These are phyloP conservation scores for Epizoanthus illoricatus DNA, from an alignment of 92 coral and sea anemone genomes.

Conservation along the genomic window DNA sequence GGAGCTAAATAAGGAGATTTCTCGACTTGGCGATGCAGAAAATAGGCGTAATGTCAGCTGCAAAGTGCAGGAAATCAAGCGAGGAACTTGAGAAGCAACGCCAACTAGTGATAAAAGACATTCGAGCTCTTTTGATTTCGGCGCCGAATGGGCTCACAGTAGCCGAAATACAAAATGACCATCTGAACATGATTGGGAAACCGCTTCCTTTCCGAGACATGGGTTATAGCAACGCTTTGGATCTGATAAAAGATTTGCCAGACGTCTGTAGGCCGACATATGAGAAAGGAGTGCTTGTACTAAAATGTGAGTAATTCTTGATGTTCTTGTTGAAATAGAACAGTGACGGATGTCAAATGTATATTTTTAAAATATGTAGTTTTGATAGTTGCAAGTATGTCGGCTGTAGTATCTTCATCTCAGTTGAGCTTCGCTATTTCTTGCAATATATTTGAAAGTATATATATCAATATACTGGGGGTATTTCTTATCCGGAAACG, in stretches of 20 bases:
- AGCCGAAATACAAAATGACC: conserved; percentile 87
- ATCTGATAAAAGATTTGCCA: conserved; percentile 84
- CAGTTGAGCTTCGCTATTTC: too few species aligned
- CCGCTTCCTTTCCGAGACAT: conserved; percentile 86
- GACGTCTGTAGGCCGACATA: conserved; percentile 84
- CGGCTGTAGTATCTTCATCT: too few species aligned
- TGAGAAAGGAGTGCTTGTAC: conserved; percentile 73
- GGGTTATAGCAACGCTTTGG: conserved; percentile 70
- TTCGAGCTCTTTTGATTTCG: conserved; percentile 91
- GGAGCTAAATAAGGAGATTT: neutral
- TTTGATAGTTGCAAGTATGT: too few species aligned
- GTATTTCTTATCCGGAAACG: too few species aligned
- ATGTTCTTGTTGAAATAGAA: too few species aligned
- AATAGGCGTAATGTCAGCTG: neutral
- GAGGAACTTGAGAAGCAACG: conserved; percentile 52
- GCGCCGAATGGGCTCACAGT: conserved; percentile 90
- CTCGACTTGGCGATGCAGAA: neutral
- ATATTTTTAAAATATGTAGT: too few species aligned
- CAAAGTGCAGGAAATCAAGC: conserved; percentile 14
- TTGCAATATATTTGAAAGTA: too few species aligned
- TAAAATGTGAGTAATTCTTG: conserved; percentile 67
- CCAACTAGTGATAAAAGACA: conserved; percentile 61
- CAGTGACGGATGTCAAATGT: too few species aligned
- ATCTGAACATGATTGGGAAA: conserved; percentile 77
- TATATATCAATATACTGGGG: too few species aligned